Conservation (phyloP, 2,113 vertebrate species). For the Alces alces region DNA sequence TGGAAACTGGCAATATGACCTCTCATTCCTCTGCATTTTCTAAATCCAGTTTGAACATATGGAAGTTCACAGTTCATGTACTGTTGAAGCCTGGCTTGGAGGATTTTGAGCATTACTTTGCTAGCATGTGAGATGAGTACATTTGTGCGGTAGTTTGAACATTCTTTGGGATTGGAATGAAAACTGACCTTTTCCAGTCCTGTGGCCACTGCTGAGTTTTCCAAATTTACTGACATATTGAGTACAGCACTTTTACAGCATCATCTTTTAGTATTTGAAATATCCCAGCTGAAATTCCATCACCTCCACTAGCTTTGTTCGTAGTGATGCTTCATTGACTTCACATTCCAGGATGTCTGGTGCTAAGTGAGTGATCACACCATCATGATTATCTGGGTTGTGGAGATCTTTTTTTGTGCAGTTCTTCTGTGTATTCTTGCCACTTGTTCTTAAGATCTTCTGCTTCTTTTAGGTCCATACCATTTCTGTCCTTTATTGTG, state of each 20-base stretch:
- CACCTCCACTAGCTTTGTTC: not conserved
- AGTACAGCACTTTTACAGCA: not conserved
- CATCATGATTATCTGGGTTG: not conserved
- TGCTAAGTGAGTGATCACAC: not conserved
- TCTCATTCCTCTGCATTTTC: not conserved
- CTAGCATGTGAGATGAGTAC: not conserved
- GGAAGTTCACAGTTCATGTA: not conserved
- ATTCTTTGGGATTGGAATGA: not conserved
- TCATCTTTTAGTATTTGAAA: not conserved
- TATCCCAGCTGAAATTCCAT: not conserved
- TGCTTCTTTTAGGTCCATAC: not conserved
- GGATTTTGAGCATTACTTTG: not conserved
- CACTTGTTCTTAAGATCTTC: not conserved
- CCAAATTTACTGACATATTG: not conserved
- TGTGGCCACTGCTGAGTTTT: not conserved
- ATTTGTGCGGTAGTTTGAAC: accelerated
- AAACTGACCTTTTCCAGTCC: not conserved
- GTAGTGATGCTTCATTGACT: not conserved
- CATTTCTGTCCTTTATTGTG: not conserved
- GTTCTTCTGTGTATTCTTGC: not conserved
- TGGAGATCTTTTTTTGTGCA: not conserved
- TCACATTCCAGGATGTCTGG: not conserved
- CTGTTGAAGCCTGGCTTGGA: not conserved
- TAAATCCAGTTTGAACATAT: not conserved
- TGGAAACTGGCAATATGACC: not conserved